Percentiles rank a stretch among this genome's conserved stretches.
Conservation (phyloP, 1,140 invertebrate species). For the Temnothorax curvispinosus region DNA sequence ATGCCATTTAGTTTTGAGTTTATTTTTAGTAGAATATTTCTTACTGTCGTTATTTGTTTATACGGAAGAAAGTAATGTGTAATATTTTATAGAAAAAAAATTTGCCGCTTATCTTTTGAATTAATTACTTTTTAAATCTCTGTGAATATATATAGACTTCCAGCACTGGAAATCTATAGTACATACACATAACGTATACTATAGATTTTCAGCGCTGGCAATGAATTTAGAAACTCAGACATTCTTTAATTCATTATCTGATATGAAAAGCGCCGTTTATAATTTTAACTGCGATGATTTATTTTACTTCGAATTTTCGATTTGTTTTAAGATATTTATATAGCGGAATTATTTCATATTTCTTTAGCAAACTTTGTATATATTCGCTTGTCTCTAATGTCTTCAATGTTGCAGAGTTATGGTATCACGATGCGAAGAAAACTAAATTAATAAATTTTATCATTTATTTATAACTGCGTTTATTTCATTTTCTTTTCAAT, state of each 20-base stretch:
- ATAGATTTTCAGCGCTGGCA: too few species aligned
- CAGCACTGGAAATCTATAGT: too few species aligned
- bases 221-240: too few species aligned
- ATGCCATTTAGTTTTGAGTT: constrained; percentile 94
- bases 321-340: not conserved
- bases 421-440: not conserved
- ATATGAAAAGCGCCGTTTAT: not conserved
- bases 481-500: not conserved
- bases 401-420: not conserved
- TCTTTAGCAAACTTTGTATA: not conserved
- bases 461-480: not conserved
- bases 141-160: not conserved
- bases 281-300: not conserved
- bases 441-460: not conserved
- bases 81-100: not conserved
- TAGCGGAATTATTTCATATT: not conserved
- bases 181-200: too few species aligned
- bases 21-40: constrained; percentile 94
- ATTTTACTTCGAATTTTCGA: not conserved
- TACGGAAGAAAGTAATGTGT: too few species aligned
- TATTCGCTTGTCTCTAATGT: not conserved
- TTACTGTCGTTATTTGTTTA: constrained; percentile 76
- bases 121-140: not conserved
- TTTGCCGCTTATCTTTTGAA: not conserved
- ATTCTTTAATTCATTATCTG: not conserved